Percentiles rank a stretch among this genome's conserved stretches.
These are phyloP conservation scores for Dendrophyllia cribrosa DNA, from an alignment of 64 coral and sea anemone species.

Conservation along the genomic window DNA sequence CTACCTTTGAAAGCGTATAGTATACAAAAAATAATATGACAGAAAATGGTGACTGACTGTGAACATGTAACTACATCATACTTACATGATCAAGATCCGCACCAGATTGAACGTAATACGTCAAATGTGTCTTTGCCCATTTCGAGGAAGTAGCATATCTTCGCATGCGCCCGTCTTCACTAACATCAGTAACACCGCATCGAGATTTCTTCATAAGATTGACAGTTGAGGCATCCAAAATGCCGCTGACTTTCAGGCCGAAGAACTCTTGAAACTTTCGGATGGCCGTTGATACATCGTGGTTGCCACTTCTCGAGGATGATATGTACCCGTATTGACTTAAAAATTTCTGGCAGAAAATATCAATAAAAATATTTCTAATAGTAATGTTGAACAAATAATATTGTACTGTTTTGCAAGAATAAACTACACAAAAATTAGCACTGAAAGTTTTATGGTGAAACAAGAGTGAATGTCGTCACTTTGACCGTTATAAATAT, in stretches of 20 bases:
- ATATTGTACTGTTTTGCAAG: too few relatives aligned
- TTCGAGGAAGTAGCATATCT: not conserved
- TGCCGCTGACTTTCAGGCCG: constrained; percentile 60
- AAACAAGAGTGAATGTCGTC: too few relatives aligned
- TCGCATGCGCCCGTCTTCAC: not conserved
- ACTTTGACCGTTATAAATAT: too few relatives aligned
- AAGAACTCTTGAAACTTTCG: constrained; percentile 80
- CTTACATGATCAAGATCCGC: constrained; percentile 5
- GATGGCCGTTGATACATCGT: constrained; percentile 76
- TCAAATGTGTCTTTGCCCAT: constrained; percentile 13
- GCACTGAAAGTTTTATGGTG: too few relatives aligned
- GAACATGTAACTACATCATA: not conserved
- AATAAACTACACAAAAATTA: too few relatives aligned
- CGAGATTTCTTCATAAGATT: constrained; percentile 77
- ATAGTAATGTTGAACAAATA: too few relatives aligned
- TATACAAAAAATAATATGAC: too few relatives aligned
- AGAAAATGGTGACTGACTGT: too few relatives aligned
- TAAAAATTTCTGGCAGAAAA: constrained; percentile 43
- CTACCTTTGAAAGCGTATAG: too few relatives aligned
- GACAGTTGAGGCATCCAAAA: constrained; percentile 64
- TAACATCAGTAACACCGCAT: constrained; percentile 76
- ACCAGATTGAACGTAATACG: constrained; percentile 28
- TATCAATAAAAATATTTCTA: too few relatives aligned
- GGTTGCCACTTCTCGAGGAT: constrained; percentile 52
- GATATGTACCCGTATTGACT: constrained; percentile 80